Evolutionary conservation across 2,888 invertebrate genomes (phyloP).

Genomic region (Spialia ferax): DNA sequence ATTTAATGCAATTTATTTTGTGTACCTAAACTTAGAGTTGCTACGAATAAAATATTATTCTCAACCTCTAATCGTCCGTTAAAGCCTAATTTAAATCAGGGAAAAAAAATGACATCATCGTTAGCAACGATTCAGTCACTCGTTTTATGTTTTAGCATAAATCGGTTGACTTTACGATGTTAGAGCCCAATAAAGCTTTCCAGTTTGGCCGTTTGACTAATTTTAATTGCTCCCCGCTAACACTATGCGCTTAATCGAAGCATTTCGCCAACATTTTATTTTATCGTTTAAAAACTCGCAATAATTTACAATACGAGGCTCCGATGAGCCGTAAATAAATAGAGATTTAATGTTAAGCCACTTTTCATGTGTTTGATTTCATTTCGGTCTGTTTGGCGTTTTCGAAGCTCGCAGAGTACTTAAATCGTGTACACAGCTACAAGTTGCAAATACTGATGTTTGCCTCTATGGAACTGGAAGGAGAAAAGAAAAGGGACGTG

Average conservation of each 20-base stretch:
- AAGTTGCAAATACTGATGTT: conserved; percentile 37
- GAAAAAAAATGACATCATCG: conserved; percentile 54
- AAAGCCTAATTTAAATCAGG: conserved; percentile 45
- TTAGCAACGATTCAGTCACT: conserved; percentile 52
- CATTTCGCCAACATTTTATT: conserved; percentile 64
- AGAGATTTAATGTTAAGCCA: conserved; percentile 68
- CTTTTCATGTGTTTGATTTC: conserved; percentile 63
- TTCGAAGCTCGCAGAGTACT: conserved; percentile 28
- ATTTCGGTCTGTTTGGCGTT: conserved; percentile 56
- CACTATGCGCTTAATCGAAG: conserved; percentile 61
- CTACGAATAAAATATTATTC: conserved; percentile 3
- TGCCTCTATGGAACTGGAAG: conserved; percentile 8
- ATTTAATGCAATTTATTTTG: no score
- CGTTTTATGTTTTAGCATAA: conserved; percentile 64
- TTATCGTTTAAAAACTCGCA: conserved; percentile 70
- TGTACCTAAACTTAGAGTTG: no score
- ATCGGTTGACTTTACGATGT: conserved; percentile 72
- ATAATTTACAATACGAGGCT: conserved; percentile 72
- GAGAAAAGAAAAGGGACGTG: no score
- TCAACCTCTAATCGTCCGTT: neutral
- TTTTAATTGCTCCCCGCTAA: conserved; percentile 75
- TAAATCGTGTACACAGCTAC: conserved; percentile 23
- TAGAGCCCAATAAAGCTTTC: conserved; percentile 68
- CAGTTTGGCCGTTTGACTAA: conserved; percentile 75
- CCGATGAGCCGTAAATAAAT: conserved; percentile 71